phyloP scores from a whole-genome alignment of 2,797 vertebrate genomes.

The Enteromius mattozi region DNA sequence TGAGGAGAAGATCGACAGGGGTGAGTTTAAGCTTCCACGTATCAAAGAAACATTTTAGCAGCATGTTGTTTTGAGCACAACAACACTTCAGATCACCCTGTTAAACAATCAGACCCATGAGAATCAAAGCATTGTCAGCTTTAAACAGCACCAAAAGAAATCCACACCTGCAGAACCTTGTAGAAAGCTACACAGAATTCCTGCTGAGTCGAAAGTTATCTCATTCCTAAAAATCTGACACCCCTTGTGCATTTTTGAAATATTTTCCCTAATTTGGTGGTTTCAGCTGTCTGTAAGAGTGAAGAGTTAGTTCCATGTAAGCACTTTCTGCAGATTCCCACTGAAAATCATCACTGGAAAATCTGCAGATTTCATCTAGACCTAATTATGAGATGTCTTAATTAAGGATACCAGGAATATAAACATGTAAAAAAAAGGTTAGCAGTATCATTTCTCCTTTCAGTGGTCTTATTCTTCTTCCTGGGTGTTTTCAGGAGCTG shows the following conservation, averaged over 20 bases:
- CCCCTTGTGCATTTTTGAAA: neutral
- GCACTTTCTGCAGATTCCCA: neutral
- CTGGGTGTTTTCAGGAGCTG: conserved; percentile 77
- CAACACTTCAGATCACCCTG: neutral
- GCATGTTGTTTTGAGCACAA: neutral
- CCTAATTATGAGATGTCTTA: neutral
- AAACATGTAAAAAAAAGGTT: neutral
- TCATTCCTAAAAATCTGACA: neutral
- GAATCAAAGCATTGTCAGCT: neutral
- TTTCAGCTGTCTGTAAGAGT: neutral
- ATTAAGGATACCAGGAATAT: neutral
- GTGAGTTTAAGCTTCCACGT: conserved; percentile 69
- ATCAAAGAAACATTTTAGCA: neutral
- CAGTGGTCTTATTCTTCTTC: neutral
- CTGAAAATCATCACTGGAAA: neutral
- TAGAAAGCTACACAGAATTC: neutral
- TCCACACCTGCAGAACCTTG: neutral
- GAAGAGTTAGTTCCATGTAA: neutral
- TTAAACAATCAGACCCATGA: neutral
- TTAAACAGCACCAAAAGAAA: neutral
- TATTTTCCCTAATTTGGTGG: neutral
- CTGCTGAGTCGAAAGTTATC: neutral
- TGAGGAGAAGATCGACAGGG: conserved; percentile 92
- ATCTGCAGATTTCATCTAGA: neutral
- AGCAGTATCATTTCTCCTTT: neutral